Evolutionary conservation across 2,113 vertebrate genomes (phyloP).

Genomic region (Manacus vitellinus): DNA sequence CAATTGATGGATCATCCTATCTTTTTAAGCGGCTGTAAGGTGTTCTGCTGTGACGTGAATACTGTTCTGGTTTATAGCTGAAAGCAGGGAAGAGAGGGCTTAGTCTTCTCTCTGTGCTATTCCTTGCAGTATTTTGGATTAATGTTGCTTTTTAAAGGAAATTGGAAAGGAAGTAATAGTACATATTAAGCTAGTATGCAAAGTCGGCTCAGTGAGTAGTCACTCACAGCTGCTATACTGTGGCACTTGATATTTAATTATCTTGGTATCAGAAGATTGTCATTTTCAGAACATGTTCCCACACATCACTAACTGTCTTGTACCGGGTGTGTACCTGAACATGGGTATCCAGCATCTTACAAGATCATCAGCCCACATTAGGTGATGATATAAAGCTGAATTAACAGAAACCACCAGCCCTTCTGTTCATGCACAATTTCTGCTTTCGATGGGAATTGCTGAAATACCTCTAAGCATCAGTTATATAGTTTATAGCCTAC

Average conservation of each 20-base stretch:
- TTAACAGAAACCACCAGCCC: neutral
- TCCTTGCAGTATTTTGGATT: neutral
- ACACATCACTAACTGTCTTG: neutral
- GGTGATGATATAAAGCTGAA: neutral
- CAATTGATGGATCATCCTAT: neutral
- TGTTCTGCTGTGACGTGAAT: neutral
- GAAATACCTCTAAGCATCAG: neutral
- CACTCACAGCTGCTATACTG: neutral
- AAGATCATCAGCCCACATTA: neutral
- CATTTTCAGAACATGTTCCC: neutral
- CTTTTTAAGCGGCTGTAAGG: neutral
- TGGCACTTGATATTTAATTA: neutral
- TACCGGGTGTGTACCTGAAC: neutral
- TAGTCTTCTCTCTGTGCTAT: neutral
- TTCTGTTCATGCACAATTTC: neutral
- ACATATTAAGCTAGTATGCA: fast-evolving
- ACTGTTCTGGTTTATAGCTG: neutral
- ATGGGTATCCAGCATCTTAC: neutral
- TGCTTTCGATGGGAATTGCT: neutral
- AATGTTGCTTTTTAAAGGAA: neutral
- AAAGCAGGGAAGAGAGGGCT: neutral
- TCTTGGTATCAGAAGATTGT: neutral
- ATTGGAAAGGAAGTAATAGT: neutral
- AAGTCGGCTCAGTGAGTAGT: neutral
- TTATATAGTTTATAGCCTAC: neutral